Base-by-base conservation (phyloP, 1,140 invertebrate species). In the Patella vulgata region DNA sequence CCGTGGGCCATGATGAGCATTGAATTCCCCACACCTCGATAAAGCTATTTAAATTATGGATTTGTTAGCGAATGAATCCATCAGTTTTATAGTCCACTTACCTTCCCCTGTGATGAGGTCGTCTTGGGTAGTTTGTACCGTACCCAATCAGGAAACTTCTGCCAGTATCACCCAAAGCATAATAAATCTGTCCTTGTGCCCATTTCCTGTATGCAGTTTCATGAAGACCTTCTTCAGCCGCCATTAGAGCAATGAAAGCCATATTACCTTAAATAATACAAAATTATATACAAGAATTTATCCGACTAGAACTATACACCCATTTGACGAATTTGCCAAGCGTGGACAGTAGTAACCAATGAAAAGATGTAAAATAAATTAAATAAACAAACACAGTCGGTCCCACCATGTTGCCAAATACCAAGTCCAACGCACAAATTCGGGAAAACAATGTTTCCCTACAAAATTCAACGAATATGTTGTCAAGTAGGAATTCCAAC, bases 141-240 rank as follows among this genome's bases (percentile, higher is more conserved):
- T 86, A 90, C 19, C 89, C 89, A 19, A 90, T 86, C 0, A 90
- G 87, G 71, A 82, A 90, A 70, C 88, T 90, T 56, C 85, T 81
- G 3, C 88, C 88, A 36, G 74, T 80, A 53, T 86, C 83, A 3
- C 89, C 89, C 2, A 90, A 80, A 58, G 89, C 87, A 71, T 90
- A 90, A 66, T 88, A 76, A 42, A 90, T 87, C 78, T 90, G 89
- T 64, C 85, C 69, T 60, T 85, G 79, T 5, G 89, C 89, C 69
- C 88, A 89, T 50, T 82, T 69, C 21, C 83, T 66, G 74, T 88
- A 60, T 33, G 31, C n/a, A 4, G 33, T 44, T 12, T 55, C 11
- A 17, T 60, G 27, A 11, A 73, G 23, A 31, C 64, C 64, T 11
- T 14, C 23, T 0, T 73, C 48, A 9, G 70, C 70, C 8, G 70